phyloP scores from a whole-genome alignment of 1,140 invertebrate species.

The Pogonomyrmex californicus region DNA sequence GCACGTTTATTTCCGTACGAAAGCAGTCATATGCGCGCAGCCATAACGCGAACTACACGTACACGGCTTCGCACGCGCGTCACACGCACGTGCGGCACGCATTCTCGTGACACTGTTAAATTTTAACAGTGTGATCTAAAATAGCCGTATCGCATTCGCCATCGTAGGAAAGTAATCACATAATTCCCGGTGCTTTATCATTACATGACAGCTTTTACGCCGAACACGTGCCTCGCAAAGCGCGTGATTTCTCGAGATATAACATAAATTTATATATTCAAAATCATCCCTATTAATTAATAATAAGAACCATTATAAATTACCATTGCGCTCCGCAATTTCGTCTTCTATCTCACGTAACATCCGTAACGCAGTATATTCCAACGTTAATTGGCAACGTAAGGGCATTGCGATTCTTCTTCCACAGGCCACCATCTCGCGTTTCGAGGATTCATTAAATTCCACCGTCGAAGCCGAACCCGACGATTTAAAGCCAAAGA shows the following conservation, averaged over 20 bases:
- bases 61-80: neutral
- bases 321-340: neutral
- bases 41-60: slow-evolving; percentile 12
- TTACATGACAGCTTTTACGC: neutral
- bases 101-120: slow-evolving; percentile 38
- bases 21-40: neutral
- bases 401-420: neutral
- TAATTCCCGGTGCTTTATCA: neutral
- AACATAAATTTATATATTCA: neutral
- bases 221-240: too few species aligned
- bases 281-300: neutral
- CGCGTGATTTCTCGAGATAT: neutral
- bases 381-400: neutral
- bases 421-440: neutral
- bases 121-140: slow-evolving; percentile 43
- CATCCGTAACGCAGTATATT: neutral
- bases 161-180: neutral
- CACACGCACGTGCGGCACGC: neutral
- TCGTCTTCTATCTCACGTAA: neutral
- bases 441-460: slow-evolving; percentile 42
- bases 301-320: neutral
- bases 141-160: slow-evolving; percentile 17
- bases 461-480: neutral
- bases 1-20: slow-evolving; percentile 27
- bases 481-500: slow-evolving; percentile 36